phyloP scores from a whole-genome alignment of 2,113 vertebrate species.

The Cervus canadensis region DNA sequence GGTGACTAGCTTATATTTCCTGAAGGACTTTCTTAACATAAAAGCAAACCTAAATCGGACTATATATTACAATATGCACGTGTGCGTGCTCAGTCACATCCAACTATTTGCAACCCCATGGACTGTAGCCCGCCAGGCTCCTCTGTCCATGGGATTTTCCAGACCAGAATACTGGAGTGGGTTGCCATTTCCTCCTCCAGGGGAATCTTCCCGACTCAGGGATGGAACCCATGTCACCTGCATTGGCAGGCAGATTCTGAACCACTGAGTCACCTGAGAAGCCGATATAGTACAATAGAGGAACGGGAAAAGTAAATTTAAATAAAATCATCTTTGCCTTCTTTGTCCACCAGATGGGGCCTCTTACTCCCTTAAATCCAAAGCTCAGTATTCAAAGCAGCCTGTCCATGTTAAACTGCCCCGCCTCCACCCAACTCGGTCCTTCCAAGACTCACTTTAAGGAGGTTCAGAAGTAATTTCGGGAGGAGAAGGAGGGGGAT shows the following conservation, averaged over 20 bases:
- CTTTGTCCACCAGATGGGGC: slow-evolving; percentile 65
- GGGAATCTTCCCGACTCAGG: neutral
- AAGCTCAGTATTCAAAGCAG: neutral
- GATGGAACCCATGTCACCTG: neutral
- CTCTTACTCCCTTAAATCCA: neutral
- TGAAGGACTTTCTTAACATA: neutral
- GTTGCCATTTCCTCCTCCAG: neutral
- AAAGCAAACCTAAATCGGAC: neutral
- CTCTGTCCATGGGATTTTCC: neutral
- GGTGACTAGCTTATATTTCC: neutral
- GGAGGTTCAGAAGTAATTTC: neutral
- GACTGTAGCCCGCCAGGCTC: neutral
- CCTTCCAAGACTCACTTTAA: neutral
- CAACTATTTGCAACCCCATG: neutral
- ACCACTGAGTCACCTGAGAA: neutral
- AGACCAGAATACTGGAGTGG: neutral
- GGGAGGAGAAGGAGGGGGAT: no score
- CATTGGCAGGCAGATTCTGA: neutral
- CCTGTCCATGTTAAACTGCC: neutral
- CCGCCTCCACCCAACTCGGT: no score
- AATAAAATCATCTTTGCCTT: slow-evolving; percentile 1
- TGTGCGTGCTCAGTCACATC: neutral
- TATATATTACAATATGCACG: neutral
- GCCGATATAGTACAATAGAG: neutral
- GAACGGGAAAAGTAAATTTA: neutral